phyloP scores from a whole-genome alignment of 2,888 invertebrate genomes.

The Rhamnusium bicolor region DNA sequence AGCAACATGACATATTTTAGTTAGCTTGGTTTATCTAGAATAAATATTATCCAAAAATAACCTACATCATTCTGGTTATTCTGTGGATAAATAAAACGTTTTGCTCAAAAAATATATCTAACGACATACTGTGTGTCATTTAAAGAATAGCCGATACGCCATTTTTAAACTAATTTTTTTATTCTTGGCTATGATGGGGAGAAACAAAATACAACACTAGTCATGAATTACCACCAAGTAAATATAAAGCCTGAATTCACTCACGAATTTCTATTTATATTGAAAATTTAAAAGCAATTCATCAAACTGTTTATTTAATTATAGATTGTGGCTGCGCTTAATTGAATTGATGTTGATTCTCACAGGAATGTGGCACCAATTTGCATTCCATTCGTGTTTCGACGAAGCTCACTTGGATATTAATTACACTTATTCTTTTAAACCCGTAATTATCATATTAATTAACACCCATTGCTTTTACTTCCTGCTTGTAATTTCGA shows the following conservation, averaged over 20 bases:
- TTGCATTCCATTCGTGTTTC: conserved; percentile 45
- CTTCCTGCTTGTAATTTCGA: no score
- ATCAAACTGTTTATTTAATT: conserved; percentile 56
- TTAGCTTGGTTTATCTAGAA: no score
- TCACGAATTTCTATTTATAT: conserved; percentile 19
- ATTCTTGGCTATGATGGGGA: no score
- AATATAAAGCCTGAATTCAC: background rate
- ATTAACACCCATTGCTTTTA: conserved; percentile 39
- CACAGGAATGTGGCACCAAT: conserved; percentile 47
- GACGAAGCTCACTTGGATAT: conserved; percentile 38
- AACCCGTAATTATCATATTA: conserved; percentile 44
- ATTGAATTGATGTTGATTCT: conserved; percentile 54
- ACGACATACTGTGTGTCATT: no score
- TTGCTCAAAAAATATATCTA: no score
- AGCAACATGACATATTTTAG: no score
- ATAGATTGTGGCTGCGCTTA: conserved; percentile 52
- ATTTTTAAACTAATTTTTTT: no score
- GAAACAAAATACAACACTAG: no score
- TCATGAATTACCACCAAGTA: background rate
- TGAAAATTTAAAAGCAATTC: conserved; percentile 43
- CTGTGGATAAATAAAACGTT: no score
- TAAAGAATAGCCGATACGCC: no score
- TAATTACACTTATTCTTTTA: conserved; percentile 48
- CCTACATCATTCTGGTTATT: no score
- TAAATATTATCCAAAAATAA: no score